A percentile compares a stretch with the other conserved stretches of the same genome.
Evolutionary conservation across 2,113 vertebrate genomes (phyloP).

Genomic region (Phaetusa simplex): DNA sequence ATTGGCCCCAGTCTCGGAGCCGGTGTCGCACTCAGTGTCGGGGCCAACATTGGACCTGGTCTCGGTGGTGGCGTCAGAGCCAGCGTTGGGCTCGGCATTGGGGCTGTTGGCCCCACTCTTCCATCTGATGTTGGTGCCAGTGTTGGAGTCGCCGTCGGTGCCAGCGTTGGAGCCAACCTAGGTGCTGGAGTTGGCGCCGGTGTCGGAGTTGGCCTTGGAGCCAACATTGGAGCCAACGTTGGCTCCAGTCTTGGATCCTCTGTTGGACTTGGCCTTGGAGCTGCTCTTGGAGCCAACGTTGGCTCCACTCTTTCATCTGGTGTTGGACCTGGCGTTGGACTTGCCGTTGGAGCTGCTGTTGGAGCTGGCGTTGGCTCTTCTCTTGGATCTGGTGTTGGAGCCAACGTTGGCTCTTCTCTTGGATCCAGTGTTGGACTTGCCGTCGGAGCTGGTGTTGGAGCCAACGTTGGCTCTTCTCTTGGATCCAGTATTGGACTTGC

Average conservation of each 20-base stretch:
- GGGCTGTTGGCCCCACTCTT: accelerated
- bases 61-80: not conserved
- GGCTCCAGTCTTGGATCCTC: not conserved
- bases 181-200: not conserved
- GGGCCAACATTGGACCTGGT: not conserved
- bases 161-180: not conserved
- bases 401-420: accelerated
- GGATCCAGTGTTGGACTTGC: not conserved
- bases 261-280: not conserved
- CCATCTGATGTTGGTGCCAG: not conserved
- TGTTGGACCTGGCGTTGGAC: not conserved
- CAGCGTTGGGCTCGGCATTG: not conserved
- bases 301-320: not conserved
- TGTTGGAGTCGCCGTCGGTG: not conserved
- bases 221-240: not conserved
- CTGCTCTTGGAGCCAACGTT: not conserved
- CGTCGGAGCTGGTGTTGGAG: accelerated
- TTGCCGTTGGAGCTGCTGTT: not conserved
- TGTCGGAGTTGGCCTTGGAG: not conserved
- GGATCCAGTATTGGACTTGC: not conserved
- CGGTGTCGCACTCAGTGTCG: not conserved
- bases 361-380: accelerated
- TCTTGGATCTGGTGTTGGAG: not conserved
- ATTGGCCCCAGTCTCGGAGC: not conserved
- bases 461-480: not conserved